A percentile compares a stretch with the other conserved stretches of the same genome.
phyloP scores from a whole-genome alignment of 2,797 vertebrate species.

The Crenuchus spilurus region DNA sequence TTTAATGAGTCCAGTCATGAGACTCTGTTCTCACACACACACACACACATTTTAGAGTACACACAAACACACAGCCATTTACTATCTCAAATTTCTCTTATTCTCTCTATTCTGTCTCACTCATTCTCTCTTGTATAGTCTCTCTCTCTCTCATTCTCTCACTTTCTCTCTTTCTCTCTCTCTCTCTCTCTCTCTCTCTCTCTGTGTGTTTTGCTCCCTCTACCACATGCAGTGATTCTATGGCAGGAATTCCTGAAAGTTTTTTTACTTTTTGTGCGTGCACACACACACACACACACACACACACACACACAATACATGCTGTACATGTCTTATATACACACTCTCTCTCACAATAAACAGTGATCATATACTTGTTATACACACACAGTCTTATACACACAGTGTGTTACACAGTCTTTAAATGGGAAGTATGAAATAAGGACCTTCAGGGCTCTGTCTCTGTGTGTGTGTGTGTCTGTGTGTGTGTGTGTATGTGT shows the following conservation, averaged over 20 bases:
- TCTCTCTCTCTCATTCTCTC: slow-evolving; percentile 5
- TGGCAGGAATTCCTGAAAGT: slow-evolving; percentile 71
- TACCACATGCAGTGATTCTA: slow-evolving; percentile 60
- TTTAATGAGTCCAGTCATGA: too few species aligned
- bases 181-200: background rate
- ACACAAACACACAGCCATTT: too few species aligned
- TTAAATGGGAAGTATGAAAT: too few species aligned
- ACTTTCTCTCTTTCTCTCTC: background rate
- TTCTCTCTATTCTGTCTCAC: background rate
- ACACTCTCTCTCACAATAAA: background rate
- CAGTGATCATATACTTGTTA: too few species aligned
- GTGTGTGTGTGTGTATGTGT: slow-evolving; percentile 3
- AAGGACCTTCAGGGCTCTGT: too few species aligned
- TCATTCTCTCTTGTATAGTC: background rate
- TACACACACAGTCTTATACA: slow-evolving; percentile 2
- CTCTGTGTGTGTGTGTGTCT: background rate
- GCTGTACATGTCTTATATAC: too few species aligned
- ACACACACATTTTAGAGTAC: too few species aligned
- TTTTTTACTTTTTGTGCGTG: too few species aligned
- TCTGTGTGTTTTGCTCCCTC: background rate
- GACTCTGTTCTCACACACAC: too few species aligned
- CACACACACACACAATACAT: slow-evolving; percentile 49
- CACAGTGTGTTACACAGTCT: too few species aligned
- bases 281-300: slow-evolving; percentile 21
- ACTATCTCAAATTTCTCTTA: too few species aligned